These are phyloP conservation scores for Manacus vitellinus DNA, from an alignment of 2,113 vertebrate genomes.

Conservation along the genomic window DNA sequence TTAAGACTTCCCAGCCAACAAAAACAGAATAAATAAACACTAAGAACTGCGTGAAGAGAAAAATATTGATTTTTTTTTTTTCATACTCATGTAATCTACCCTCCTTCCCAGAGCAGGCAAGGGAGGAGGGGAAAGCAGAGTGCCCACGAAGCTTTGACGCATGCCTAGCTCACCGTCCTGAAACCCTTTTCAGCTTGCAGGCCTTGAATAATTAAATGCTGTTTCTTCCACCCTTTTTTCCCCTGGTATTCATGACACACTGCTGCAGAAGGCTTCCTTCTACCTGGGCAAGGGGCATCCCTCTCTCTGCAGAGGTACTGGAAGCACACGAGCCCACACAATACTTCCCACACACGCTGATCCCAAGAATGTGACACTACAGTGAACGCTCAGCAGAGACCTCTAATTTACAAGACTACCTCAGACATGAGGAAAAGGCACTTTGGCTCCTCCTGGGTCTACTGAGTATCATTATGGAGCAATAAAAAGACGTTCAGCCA, in stretches of 20 bases:
- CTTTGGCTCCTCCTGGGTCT: conserved; percentile 37
- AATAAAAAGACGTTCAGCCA: conserved; percentile 31
- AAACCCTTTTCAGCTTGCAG: conserved; percentile 20
- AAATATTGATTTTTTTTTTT: neutral
- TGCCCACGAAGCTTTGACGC: neutral
- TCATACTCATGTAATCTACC: neutral
- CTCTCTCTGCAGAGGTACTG: neutral
- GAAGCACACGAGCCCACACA: neutral
- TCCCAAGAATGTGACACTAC: neutral
- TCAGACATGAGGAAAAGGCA: neutral
- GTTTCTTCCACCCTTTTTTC: neutral
- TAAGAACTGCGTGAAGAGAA: neutral
- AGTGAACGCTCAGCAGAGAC: neutral
- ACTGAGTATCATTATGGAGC: conserved; percentile 7
- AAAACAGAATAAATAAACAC: neutral
- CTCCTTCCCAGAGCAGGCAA: neutral
- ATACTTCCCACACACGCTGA: neutral
- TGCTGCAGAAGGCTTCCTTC: neutral
- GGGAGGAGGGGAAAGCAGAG: neutral
- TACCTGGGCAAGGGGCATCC: neutral
- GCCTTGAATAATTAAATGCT: conserved; percentile 58
- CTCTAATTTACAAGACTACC: conserved; percentile 19
- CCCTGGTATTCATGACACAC: neutral
- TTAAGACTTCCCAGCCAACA: neutral
- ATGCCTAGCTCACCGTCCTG: neutral